Evolutionary conservation across 2,113 vertebrate genomes (phyloP).

Genomic region (Malurus alboscapulatus): DNA sequence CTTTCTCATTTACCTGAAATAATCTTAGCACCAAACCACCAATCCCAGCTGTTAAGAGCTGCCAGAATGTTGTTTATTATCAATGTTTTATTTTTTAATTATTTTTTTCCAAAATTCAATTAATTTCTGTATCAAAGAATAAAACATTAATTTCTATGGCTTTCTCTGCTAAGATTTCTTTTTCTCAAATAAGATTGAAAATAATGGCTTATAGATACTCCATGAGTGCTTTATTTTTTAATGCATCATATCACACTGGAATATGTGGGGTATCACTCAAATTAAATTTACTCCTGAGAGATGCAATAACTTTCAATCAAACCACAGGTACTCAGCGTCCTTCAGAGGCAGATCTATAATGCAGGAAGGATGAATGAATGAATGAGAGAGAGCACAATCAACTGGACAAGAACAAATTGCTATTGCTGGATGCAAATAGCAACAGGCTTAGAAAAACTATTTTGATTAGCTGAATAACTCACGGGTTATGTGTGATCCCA

Average conservation of each 20-base stretch:
- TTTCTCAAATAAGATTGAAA: not conserved
- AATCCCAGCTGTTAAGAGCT: not conserved
- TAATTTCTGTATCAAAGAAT: not conserved
- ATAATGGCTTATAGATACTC: not conserved
- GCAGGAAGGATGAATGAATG: not conserved
- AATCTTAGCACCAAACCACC: not conserved
- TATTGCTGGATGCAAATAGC: not conserved
- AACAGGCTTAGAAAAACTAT: not conserved
- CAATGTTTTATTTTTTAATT: not conserved
- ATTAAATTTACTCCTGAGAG: conserved; percentile 32
- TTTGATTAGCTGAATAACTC: conserved; percentile 10
- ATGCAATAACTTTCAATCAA: conserved; percentile 44
- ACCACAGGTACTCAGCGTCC: not conserved
- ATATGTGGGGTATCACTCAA: conserved; percentile 21
- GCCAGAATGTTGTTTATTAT: not conserved
- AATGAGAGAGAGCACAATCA: not conserved
- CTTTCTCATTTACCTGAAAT: conserved; percentile 44
- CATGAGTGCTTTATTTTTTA: not conserved
- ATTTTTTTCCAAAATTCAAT: not conserved
- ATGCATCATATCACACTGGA: not conserved
- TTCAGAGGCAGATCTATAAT: not conserved
- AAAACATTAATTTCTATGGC: not conserved
- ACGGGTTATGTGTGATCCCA: not conserved
- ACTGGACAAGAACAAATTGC: not conserved
- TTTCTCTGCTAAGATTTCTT: not conserved